Evolutionary conservation across 2,888 invertebrate genomes (phyloP).

Genomic region (Nomada ruficornis): DNA sequence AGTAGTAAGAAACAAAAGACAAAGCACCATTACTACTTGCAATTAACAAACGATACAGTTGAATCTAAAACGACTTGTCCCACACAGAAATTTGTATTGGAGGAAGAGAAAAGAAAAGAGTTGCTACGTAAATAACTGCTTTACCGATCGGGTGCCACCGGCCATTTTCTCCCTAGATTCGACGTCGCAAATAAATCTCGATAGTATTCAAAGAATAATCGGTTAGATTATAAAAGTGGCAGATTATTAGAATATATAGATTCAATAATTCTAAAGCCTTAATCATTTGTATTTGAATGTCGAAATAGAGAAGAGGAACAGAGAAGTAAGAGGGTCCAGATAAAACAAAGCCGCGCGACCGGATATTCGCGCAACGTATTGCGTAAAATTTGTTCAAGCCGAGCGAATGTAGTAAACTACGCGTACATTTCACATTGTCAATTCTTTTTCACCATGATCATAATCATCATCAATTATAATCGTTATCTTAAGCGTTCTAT

Average conservation of each 20-base stretch:
- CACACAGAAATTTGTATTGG: neutral
- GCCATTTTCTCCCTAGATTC: neutral
- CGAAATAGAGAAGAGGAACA: constrained; percentile 32
- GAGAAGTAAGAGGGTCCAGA: constrained; percentile 49
- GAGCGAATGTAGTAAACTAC: constrained; percentile 69
- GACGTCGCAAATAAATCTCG: too few relatives aligned
- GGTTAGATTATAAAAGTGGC: constrained; percentile 40
- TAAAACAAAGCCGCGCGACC: constrained; percentile 67
- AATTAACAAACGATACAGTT: neutral
- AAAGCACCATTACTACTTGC: neutral
- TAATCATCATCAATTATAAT: constrained; percentile 38
- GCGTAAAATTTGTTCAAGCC: constrained; percentile 66
- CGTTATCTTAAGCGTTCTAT: constrained; percentile 44
- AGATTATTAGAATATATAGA: constrained; percentile 24
- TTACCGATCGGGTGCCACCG: neutral
- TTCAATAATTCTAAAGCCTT: constrained; percentile 23
- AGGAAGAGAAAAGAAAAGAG: neutral
- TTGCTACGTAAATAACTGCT: neutral
- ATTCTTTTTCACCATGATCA: constrained; percentile 41
- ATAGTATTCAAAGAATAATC: too few relatives aligned
- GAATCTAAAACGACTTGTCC: neutral
- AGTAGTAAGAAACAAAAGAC: neutral
- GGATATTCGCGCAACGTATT: constrained; percentile 56
- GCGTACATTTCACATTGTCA: constrained; percentile 63
- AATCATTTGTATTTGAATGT: neutral